These are phyloP conservation scores for Falcaria lacertinaria DNA, from an alignment of 2,888 invertebrate genomes.

Conservation along the genomic window DNA sequence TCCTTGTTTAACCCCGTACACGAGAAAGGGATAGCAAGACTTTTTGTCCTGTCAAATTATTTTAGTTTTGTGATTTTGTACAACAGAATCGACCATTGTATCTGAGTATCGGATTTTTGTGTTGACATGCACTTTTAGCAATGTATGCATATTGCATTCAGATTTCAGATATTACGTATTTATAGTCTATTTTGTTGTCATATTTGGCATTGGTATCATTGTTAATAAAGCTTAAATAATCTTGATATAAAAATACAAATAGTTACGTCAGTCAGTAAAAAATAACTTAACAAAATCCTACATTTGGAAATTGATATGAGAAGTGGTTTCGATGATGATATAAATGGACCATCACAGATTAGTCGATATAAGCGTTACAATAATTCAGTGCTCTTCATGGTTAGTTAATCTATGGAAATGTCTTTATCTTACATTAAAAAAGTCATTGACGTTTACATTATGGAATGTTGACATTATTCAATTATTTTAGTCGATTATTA, in stretches of 20 bases:
- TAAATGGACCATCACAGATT: constrained; percentile 32
- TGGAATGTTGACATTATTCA: background rate
- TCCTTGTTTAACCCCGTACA: too few relatives aligned
- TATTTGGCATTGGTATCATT: background rate
- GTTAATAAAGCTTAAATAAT: background rate
- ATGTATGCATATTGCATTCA: background rate
- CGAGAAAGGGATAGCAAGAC: too few relatives aligned
- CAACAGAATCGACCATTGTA: too few relatives aligned
- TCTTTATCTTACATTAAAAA: background rate
- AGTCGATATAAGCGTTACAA: constrained; percentile 28
- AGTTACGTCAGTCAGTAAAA: background rate
- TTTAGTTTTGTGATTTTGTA: too few relatives aligned
- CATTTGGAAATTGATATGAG: background rate
- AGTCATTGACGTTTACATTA: background rate
- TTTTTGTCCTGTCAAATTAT: too few relatives aligned
- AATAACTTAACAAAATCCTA: background rate
- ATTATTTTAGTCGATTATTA: background rate
- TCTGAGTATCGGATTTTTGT: too few relatives aligned
- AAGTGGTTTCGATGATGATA: constrained; percentile 1
- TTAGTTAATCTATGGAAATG: background rate
- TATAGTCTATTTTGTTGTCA: background rate
- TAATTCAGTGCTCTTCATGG: background rate
- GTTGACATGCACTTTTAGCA: background rate
- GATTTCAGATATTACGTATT: background rate
- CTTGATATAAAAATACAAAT: background rate